Evolutionary conservation across 2,113 vertebrate genomes (phyloP), one percentile per base, ranked within the genome.

Genomic region (Cynopterus brachyotis): DNA sequence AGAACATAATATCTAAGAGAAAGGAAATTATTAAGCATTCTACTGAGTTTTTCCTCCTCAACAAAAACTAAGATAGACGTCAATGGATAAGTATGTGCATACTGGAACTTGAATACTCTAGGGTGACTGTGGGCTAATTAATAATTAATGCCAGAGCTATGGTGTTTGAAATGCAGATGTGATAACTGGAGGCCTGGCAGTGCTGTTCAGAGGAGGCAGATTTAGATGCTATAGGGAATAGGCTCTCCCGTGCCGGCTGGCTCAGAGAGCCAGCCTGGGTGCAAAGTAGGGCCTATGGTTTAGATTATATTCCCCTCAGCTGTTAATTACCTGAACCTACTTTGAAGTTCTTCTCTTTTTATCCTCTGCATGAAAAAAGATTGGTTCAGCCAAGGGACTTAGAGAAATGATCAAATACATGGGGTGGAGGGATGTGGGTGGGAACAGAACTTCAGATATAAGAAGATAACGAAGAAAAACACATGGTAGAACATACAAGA

Each of bases 141-240:
- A 99, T 99, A 99, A 99, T 99, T 99, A 99, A 99, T 99, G 99
- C 99, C 99, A 99, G 99, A 99, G 99, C 99, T 99, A 98, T 98
- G 98, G 99, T 99, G 99, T 99, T 99, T 99, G 99, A 99, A 99
- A 99, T 99, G 99, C 99, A 99, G 99, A 99, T 99, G 99, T 99
- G 99, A 99, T 99, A 99, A 99, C 99, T 99, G 99, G 99, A 99
- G 98, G 98, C 99, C 99, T 99, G 98, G 99, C 99, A 99, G 98
- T 98, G 98, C 98, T 99, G 99, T 99, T 99, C 99, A 99, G 98
- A 99, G 99, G 98, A 99, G 99, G 99, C 99, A 98, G 99, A 98
- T 98, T 98, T 98, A 98, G 98, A 98, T 98, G 98, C 99, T 98
- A 98, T 89, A 78, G 99, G 99, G 99, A 99, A 99, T 99, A 98